Base-by-base conservation (phyloP, 2,113 vertebrate genomes). In the Pterocles orientalis region DNA sequence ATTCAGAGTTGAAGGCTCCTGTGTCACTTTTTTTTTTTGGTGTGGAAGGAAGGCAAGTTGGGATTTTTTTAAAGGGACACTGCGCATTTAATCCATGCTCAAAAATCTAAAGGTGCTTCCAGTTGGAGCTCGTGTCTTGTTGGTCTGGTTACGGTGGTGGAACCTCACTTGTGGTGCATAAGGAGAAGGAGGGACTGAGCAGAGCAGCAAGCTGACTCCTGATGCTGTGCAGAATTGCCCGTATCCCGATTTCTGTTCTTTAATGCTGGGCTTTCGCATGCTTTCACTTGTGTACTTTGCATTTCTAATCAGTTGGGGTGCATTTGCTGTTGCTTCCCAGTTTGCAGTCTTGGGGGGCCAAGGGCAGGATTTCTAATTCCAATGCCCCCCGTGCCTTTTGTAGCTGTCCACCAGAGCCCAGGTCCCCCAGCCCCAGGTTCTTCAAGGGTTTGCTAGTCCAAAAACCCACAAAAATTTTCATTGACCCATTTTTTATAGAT, bases 51-150 rank as follows among this genome's bases (percentile, higher is more conserved):
- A 88, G 17, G 25, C 16, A 51, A 93, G 66, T 72, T 87, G 48
- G 41, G 57, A 64, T 92, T 93, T 92, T 93, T 94, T 94, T 93
- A 90, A 97, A 96, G 94, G 45, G 45, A 34, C 18, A 2, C 11
- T 24, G 29, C 3, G 1, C 12, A 4, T 12, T 90, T 62, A 34
- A 21, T 70, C 65, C 13, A 10, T 26, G 33, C 15, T 41, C 13
- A 14, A 41, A 41, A 41, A 41, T 41, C 41, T 41, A 11, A 47
- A 18, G 25, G 16, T 36, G 34, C 18, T 79, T 64, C 43, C 10
- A 33, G 8, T 11, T 51, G 14, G 47, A 75, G 31, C 19, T 86
- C 18, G 3, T 3, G 29, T n/a, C 57, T 28, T 25, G 9, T 31
- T 76, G 75, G 11, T 62, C 61, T 83, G 65, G 21, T 2, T 12